Percentiles rank a stretch among this genome's conserved stretches.
Evolutionary conservation across 2,113 vertebrate genomes (phyloP).

Genomic region (Corvus cornix): DNA sequence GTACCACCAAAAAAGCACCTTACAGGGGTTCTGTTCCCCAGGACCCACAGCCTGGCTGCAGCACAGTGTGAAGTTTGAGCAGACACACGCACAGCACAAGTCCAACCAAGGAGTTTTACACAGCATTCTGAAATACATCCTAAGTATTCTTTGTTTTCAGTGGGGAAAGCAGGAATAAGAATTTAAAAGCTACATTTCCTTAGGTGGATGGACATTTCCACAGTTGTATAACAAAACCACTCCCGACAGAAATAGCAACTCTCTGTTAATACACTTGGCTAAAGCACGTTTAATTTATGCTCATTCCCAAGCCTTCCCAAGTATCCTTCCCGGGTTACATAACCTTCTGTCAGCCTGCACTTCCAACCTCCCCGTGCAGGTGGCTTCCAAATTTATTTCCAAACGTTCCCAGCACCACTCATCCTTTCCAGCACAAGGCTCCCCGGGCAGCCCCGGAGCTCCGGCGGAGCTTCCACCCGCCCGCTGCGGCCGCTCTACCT

Average conservation of each 20-base stretch:
- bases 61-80: background rate
- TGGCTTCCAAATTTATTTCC: background rate
- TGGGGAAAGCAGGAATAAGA: background rate
- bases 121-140: background rate
- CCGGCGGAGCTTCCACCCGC: background rate
- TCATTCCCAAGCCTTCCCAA: background rate
- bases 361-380: slow-evolving; percentile 9
- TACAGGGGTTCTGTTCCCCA: background rate
- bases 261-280: background rate
- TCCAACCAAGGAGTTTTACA: background rate
- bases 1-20: background rate
- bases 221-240: background rate
- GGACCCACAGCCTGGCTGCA: background rate
- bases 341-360: background rate
- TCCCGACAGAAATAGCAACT: background rate
- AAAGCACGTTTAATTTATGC: background rate
- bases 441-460: background rate
- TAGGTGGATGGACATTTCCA: background rate
- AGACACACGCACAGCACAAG: background rate
- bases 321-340: background rate
- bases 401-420: background rate
- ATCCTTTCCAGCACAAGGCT: background rate
- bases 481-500: slow-evolving; percentile 73
- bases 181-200: background rate
- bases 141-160: background rate